Base-by-base conservation (phyloP, 2,797 vertebrate species). In the Alectoris magna region DNA sequence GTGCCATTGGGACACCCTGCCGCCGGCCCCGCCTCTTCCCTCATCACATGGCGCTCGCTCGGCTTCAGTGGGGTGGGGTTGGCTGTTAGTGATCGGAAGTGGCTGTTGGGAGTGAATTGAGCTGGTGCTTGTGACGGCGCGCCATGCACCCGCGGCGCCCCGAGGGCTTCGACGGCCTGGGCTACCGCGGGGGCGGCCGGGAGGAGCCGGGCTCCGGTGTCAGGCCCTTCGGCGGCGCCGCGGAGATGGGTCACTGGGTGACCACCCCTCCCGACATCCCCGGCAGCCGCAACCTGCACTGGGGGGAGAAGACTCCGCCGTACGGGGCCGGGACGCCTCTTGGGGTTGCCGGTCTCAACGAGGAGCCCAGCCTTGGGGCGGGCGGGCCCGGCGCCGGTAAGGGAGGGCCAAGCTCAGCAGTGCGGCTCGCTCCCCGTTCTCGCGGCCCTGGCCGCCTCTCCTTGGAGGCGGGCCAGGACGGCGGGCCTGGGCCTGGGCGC, bases 251-350 rank as follows among this genome's bases (percentile, higher is more conserved):
- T 76, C 98, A 98, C 74, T 99, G 99, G 99, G 98, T 99, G 89
- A 99, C 98, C 21, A 98, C 97, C 38, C 99, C 99, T 24, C 99
- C 99, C 3, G 99, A 99, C 95, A 99, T 99, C 84, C 99, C 99
- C 12, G 98, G 99, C 31, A 99, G 98, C 98, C 98, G 99, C 84
- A 99, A 99, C 96, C 97, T 99, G 94, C 98, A 99, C 95, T 98
- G 98, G 96, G 98, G 97, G 10, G 98, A 99, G 84, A 98, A 98
- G 88, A 98, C 98, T 24, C 99, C 99, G 6, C 97, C 98, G 10
- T 98, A 95, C 39, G 98, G 97, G 79, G 97, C 95, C 46, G 97
- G 96, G 19, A 94, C 91, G 41, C 95, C 97, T 14, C 38, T 93
- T 84, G 94, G 94, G 72, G 94, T 94, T 56, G 39, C 96, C 31